phyloP scores from a whole-genome alignment of 2,797 vertebrate genomes.

The Pampus argenteus region DNA sequence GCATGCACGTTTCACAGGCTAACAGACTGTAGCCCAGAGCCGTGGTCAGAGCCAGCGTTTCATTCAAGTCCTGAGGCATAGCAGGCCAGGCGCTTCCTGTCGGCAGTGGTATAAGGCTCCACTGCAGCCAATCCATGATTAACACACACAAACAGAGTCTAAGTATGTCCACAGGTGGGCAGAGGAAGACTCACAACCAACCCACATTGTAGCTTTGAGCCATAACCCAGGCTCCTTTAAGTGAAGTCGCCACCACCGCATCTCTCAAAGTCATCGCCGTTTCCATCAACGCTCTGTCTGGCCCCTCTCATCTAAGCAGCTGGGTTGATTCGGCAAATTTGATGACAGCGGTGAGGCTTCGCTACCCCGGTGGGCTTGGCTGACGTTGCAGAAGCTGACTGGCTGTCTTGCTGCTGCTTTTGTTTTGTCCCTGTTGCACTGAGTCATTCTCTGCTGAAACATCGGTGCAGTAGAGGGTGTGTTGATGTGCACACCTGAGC shows the following conservation, averaged over 20 bases:
- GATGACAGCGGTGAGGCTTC: slow-evolving; percentile 55
- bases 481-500: slow-evolving; percentile 55
- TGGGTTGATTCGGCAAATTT: slow-evolving; percentile 62
- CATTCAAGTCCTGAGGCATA: slow-evolving; percentile 54
- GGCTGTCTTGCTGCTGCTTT: slow-evolving; percentile 58
- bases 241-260: background rate
- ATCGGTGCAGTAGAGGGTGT: slow-evolving; percentile 4
- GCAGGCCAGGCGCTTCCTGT: slow-evolving; percentile 32
- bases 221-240: background rate
- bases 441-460: slow-evolving; percentile 62
- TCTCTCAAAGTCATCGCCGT: slow-evolving; percentile 24
- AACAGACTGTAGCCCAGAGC: slow-evolving; percentile 76
- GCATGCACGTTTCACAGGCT: slow-evolving; percentile 70
- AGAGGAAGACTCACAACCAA: slow-evolving; percentile 3
- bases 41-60: slow-evolving; percentile 69
- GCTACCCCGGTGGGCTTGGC: slow-evolving; percentile 48
- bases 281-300: slow-evolving; percentile 26
- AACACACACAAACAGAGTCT: slow-evolving; percentile 13
- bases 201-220: slow-evolving; percentile 3
- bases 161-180: slow-evolving; percentile 16
- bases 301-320: slow-evolving; percentile 41
- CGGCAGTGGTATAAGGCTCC: slow-evolving; percentile 44
- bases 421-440: slow-evolving; percentile 59
- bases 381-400: slow-evolving; percentile 73
- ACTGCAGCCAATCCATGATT: slow-evolving; percentile 71